These are phyloP conservation scores for Tipula helvola DNA, from an alignment of 2,888 invertebrate species.

Conservation along the genomic window DNA sequence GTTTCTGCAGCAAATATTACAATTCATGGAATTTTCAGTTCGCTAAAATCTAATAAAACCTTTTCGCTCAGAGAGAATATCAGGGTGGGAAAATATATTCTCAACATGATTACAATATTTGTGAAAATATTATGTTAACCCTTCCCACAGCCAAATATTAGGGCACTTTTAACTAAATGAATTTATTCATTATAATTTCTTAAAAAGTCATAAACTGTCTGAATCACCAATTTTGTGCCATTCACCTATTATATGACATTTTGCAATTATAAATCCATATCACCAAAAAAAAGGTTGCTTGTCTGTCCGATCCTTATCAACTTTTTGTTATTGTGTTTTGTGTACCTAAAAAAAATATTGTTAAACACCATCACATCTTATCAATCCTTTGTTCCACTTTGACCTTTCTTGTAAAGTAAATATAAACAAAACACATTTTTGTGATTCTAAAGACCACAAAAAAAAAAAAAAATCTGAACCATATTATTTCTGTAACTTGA, in stretches of 20 bases:
- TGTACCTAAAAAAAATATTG: neutral
- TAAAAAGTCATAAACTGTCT: neutral
- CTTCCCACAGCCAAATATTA: neutral
- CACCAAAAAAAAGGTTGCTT: neutral
- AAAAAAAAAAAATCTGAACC: neutral
- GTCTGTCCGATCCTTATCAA: neutral
- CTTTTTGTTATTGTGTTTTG: neutral
- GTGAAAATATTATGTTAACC: no score
- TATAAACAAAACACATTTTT: neutral
- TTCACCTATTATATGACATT: neutral
- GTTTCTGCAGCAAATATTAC: no score
- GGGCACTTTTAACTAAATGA: neutral
- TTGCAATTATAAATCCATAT: neutral
- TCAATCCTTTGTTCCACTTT: neutral
- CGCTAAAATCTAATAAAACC: no score
- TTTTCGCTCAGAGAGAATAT: no score
- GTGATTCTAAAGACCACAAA: neutral
- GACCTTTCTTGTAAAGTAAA: neutral
- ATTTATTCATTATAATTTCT: neutral
- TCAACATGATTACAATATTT: no score
- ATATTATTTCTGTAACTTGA: neutral
- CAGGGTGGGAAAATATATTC: no score
- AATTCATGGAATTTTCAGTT: no score
- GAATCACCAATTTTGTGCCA: neutral
- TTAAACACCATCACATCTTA: neutral